These are phyloP conservation scores for Crambe crambe DNA, from an alignment of 37 sponge, comb jelly and placozoan genomes.

Conservation along the genomic window DNA sequence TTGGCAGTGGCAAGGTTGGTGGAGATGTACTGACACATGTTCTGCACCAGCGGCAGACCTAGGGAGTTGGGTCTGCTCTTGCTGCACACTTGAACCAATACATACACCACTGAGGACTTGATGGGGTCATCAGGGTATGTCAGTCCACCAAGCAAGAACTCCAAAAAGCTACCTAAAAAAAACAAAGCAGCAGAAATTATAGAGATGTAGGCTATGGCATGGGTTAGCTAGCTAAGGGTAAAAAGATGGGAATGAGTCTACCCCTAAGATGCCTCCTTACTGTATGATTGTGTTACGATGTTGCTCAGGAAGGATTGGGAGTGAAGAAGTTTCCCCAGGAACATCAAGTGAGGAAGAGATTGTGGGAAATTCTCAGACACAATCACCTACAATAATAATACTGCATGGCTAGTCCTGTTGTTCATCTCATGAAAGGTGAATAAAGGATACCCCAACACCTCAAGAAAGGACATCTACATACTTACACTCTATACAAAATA, in stretches of 20 bases:
- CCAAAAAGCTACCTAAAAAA: constrained; percentile 36
- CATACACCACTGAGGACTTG: constrained; percentile 46
- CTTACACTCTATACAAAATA: too few species aligned
- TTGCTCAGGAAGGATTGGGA: constrained; percentile 11
- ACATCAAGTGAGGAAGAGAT: constrained; percentile 45
- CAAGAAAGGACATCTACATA: background rate
- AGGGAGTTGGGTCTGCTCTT: constrained; percentile 37
- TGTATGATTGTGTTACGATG: constrained; percentile 22
- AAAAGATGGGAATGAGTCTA: background rate
- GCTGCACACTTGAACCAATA: constrained; percentile 43
- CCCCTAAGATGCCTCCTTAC: background rate
- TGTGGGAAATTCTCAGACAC: constrained; percentile 26
- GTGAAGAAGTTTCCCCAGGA: constrained; percentile 48
- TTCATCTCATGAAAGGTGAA: background rate
- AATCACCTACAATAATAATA: constrained; percentile 29
- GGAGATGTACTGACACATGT: constrained; percentile 27
- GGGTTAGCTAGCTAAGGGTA: background rate
- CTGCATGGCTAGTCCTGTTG: background rate
- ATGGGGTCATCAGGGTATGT: constrained; percentile 55
- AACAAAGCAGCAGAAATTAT: background rate
- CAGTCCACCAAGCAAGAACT: constrained; percentile 48
- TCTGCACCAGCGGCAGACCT: constrained; percentile 30
- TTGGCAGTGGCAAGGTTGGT: constrained; percentile 43
- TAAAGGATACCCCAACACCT: background rate
- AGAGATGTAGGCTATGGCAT: background rate